Conservation (phyloP, 1,140 invertebrate genomes). For the Homarus americanus region DNA sequence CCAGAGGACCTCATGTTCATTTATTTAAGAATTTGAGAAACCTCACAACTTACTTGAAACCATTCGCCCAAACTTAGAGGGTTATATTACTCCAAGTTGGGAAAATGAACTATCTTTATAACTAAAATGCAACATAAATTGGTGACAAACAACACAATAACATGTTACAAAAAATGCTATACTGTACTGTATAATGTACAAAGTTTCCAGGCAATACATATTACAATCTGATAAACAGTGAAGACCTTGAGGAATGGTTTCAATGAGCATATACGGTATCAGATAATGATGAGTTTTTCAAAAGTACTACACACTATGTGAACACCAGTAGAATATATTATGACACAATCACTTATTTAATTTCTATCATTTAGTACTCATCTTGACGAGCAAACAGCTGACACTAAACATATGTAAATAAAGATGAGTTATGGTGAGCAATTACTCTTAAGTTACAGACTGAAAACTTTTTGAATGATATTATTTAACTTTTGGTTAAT, state of each 20-base stretch:
- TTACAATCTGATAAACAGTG: background rate
- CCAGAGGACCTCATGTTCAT: too few species aligned
- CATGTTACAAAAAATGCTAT: too few species aligned
- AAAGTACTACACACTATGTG: background rate
- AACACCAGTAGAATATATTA: background rate
- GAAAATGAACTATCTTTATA: too few species aligned
- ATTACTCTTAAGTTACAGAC: background rate
- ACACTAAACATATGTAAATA: background rate
- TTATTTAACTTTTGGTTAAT: background rate
- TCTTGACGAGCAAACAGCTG: too few species aligned
- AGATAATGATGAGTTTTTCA: background rate
- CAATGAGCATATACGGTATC: background rate
- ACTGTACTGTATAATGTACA: too few species aligned
- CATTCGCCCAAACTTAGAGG: background rate
- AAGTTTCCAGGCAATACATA: too few species aligned
- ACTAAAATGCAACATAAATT: background rate
- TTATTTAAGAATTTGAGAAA: too few species aligned
- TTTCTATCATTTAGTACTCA: background rate
- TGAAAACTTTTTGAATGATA: background rate
- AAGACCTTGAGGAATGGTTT: background rate
- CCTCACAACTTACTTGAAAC: background rate
- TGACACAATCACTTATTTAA: background rate
- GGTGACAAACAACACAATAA: background rate
- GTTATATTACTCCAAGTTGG: too few species aligned
- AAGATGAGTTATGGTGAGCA: background rate